These are phyloP conservation scores for Aramus guarauna DNA, from an alignment of 2,113 vertebrate species.

Conservation along the genomic window DNA sequence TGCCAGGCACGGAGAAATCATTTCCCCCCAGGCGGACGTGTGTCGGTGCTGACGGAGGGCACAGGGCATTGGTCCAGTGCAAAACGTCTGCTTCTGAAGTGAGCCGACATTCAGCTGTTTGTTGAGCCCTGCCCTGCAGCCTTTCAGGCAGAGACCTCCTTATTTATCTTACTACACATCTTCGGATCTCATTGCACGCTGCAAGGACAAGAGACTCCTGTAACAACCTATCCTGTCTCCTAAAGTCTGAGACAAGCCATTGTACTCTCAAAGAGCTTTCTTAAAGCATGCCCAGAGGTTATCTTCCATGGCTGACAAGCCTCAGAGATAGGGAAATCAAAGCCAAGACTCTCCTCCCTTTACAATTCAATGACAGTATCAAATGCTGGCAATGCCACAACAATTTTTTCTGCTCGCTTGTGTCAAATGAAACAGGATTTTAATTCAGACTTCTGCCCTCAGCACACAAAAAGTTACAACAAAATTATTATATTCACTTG, in stretches of 20 bases:
- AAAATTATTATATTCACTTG: conserved; percentile 38
- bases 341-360: neutral
- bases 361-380: neutral
- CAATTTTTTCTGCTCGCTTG: neutral
- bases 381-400: conserved; percentile 61
- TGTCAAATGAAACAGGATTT: neutral
- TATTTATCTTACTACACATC: neutral
- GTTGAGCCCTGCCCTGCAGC: too few species aligned
- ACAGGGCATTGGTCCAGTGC: neutral
- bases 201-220: neutral
- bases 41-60: neutral
- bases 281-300: neutral
- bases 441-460: neutral
- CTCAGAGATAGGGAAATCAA: neutral
- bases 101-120: neutral
- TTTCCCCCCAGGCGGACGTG: accelerated
- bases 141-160: neutral
- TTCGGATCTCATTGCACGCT: neutral
- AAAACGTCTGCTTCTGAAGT: neutral
- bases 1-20: neutral
- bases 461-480: conserved; percentile 33
- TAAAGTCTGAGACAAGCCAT: neutral
- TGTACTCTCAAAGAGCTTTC: neutral
- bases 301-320: neutral
- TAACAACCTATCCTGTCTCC: neutral